phyloP scores from a whole-genome alignment of 2,797 vertebrate genomes.

The Ibycter americanus region DNA sequence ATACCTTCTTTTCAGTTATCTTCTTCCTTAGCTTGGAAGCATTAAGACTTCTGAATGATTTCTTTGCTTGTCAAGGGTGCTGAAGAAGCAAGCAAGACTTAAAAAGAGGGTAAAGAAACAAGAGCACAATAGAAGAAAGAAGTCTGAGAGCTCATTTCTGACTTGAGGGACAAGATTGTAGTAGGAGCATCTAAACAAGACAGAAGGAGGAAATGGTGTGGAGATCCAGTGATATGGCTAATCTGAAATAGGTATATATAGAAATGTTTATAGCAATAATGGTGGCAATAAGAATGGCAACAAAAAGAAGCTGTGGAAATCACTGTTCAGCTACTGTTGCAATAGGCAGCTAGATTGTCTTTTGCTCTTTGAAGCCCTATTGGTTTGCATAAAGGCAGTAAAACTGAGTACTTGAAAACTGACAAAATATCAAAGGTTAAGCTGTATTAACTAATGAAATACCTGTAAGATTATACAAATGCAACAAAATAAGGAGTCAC shows the following conservation, averaged over 20 bases:
- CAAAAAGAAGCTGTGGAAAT: neutral
- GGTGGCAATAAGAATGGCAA: neutral
- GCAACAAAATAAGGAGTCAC: neutral
- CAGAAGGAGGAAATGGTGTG: neutral
- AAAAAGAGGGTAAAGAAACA: neutral
- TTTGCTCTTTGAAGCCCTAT: neutral
- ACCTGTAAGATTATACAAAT: neutral
- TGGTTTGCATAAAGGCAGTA: neutral
- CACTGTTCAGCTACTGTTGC: neutral
- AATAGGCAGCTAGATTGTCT: rapidly evolving
- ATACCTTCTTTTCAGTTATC: neutral
- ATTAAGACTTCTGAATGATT: neutral
- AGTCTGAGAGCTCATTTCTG: neutral
- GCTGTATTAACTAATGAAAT: neutral
- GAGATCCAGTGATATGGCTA: neutral
- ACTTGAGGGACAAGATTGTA: neutral
- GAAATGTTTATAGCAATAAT: neutral
- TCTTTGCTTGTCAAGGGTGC: neutral
- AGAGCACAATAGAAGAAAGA: neutral
- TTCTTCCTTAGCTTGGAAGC: neutral
- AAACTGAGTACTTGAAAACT: neutral
- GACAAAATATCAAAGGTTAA: neutral
- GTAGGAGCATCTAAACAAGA: neutral
- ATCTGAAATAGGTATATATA: neutral
- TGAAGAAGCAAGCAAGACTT: neutral